These are phyloP conservation scores for Hippoglossus hippoglossus DNA, from an alignment of 2,797 vertebrate species.

Conservation along the genomic window DNA sequence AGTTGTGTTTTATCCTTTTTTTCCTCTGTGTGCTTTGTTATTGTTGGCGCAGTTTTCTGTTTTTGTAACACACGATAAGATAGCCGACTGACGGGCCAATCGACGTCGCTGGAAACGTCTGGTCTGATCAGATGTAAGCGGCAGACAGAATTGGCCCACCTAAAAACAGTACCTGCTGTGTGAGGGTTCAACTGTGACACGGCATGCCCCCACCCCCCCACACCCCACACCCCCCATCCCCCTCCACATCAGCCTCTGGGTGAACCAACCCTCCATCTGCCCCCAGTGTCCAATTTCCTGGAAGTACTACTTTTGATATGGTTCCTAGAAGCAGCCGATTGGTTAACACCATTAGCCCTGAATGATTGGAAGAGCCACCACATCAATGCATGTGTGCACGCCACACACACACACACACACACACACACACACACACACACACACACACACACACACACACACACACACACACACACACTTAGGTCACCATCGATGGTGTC, in stretches of 20 bases:
- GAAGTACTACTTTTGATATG: conserved; percentile 72
- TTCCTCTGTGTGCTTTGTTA: background rate
- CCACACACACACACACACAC: conserved; percentile 15
- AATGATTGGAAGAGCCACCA: conserved; percentile 69
- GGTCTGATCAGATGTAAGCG: conserved; percentile 2
- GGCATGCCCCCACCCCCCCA: conserved; percentile 6
- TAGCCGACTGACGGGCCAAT: conserved; percentile 18
- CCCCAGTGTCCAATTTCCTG: conserved; percentile 72
- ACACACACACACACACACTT: conserved; percentile 37
- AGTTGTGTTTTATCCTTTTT: background rate
- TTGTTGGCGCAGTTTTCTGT: background rate
- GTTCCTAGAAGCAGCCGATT: conserved; percentile 77
- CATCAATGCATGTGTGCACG: conserved; percentile 43
- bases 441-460: conserved; percentile 1
- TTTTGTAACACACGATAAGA: conserved; percentile 2
- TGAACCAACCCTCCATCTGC: conserved; percentile 65
- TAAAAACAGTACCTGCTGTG: conserved; percentile 26
- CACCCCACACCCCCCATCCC: too few species aligned
- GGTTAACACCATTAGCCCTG: conserved; percentile 77
- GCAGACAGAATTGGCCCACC: conserved; percentile 10
- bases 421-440: conserved; percentile 13
- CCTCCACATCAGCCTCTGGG: conserved; percentile 57
- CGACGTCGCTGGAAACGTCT: conserved; percentile 31
- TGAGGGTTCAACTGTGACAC: conserved; percentile 39
- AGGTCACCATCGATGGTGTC: conserved; percentile 64